Base-by-base conservation (phyloP, 1,140 invertebrate species). In the Drosophila bocqueti region DNA sequence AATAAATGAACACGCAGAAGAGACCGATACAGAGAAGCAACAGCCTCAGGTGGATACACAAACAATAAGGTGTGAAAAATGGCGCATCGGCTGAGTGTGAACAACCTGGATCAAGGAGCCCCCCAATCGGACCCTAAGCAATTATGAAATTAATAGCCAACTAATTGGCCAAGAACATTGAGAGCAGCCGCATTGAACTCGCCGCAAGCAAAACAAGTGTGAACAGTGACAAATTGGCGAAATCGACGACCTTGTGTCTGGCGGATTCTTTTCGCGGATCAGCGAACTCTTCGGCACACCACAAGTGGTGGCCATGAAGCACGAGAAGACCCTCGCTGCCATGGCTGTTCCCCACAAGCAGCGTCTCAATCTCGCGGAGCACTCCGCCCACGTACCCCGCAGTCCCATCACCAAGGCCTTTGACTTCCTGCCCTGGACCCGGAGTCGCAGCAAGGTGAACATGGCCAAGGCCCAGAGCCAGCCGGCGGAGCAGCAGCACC, bases 401-500 rank as follows among this genome's bases (percentile, higher is more conserved):
- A 93, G 92, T 67, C 91, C 92, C 74, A 93, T 93, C 10, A 93
- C 91, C 47, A 93, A 93, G 65, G 92, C 92, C 55, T 93, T 93
- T 58, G 92, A 93, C 57, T 93, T 93, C 11, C 68, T 93, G 18
- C 90, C 92, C 46, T 93, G 92, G 92, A 29, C 90, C 16, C 42
- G 79, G 38, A 90, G 80, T 65, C 79, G 80, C 64, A 91, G 61
- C 79, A 90, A 82, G 45, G 74, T 71, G 18, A 76, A 76, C 52
- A 58, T 50, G 61, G 47, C 73, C 46, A 77, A 77, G 74, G 50
- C 38, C 36, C 74, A 26, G 31, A 58, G 3, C 58, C 69, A 24
- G 26, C 24, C 2, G 29, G 10, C 31, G 40, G 49, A 31, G 54
- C 34, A 38, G 18, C 52, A 21, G 49, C 45, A 24, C 5, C 45